Evolutionary conservation across 2,888 invertebrate genomes (phyloP), one percentile per base, ranked within the genome.

Genomic region (Dolichomitus sp.): DNA sequence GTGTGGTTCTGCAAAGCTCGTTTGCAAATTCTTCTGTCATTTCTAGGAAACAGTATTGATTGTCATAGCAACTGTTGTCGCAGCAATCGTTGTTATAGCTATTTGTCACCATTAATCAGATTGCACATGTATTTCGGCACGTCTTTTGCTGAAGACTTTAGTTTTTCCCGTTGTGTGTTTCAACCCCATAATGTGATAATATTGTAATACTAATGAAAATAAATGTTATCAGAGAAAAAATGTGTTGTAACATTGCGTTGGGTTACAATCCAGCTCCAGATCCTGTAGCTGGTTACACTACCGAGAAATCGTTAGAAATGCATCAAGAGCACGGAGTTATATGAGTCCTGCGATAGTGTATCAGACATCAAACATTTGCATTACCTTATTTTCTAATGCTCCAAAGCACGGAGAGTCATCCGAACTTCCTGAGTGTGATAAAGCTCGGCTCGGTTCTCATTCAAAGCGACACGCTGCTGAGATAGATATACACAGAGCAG

Each of bases 381-480:
- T 69, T 40, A 23, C n/a, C 11, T 27, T 33, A 52, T 23, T n/a
- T 69, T 54, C 52, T 37, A 3, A 12, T 37, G 6, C 37, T 4
- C 9, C 17, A 19, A 50, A 17, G 50, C 69, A 52, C 14, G 9
- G n/a, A 37, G 37, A 40, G 27, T 57, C 57, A 57, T 57, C 57
- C 30, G 57, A n/a, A 57, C 30, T 61, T 61, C 17, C 61, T 66
- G 48, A 48, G 33, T 19, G 17, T 27, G 54, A 69, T 54, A 48
- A 54, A 40, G 27, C 54, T 54, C 52, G 40, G 54, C 37, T 23
- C 17, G 11, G 69, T 40, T 54, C 54, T 69, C 52, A 54, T 69
- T 54, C 69, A 69, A 37, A 54, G 61, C 61, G 69, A 42, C 54
- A 52, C 69, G 48, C 69, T 48, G 37, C 48, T 19, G 37, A 69